Base-by-base conservation (phyloP, 2,888 invertebrate genomes). In the Athrips mouffetella region DNA sequence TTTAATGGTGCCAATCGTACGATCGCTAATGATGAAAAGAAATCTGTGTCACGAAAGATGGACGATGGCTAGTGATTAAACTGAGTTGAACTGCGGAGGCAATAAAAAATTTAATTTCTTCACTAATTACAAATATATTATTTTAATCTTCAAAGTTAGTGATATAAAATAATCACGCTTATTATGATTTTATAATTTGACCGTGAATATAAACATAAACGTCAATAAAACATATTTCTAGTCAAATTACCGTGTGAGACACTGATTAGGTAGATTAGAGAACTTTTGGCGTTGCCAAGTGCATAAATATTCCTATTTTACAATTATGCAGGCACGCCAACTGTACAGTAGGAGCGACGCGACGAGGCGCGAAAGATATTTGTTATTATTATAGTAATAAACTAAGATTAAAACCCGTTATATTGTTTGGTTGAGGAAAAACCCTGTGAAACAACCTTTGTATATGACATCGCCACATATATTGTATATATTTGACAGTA, bases 1-100 rank as follows among this genome's bases (percentile, higher is more conserved):
- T 45, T 37, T 47, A 60, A 53, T 44, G 51, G 51, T 61, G 60
- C 58, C 62, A 59, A 57, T 54, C 52, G 53, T 30, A 52, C 53
- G 35, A 27, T 13, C 45, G 29, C n/a, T 40, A 44, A 54, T 53
- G 41, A 51, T 41, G n/a, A n/a, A 51, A 55, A 44, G 39, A 42
- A 53, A 53, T 49, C 31, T 31, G 11, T 11, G 8, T 16, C 20
- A 10, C 18, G 18, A 25, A 16, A 37, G 11, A 37, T 37, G 11
- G n/a, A n/a, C n/a, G n/a, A n/a, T 39, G 6, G 15, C 39, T 10
- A 39, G 11, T 8, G 16, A 15, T 25, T 25, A 11, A 10, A 40
- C 4, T 25, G 15, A 25, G 5, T 25, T 25, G 25, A 25, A 25
- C 25, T 6, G 8, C 25, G 4, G 25, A 25, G 25, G 8, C n/a